Percentiles rank a stretch among this genome's conserved stretches.
Evolutionary conservation across 2,113 vertebrate genomes (phyloP).

Genomic region (Balaenoptera acutorostrata): DNA sequence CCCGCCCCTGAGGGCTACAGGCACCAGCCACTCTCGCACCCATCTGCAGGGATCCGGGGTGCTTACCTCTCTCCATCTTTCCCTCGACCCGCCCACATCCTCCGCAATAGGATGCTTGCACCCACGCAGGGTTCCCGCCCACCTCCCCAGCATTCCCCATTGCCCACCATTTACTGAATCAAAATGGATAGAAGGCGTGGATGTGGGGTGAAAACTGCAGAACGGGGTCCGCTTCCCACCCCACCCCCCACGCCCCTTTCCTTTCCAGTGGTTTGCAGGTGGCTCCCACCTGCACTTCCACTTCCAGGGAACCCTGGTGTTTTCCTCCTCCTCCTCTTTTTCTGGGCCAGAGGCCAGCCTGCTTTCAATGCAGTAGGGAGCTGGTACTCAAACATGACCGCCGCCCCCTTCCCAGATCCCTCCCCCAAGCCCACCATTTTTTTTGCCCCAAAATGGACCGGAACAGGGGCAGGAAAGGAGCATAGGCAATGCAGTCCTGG

Average conservation of each 20-base stretch:
- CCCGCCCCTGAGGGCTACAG: neutral
- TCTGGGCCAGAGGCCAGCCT: neutral
- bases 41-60: neutral
- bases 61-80: neutral
- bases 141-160: neutral
- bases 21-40: neutral
- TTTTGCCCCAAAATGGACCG: neutral
- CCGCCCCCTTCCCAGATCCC: neutral
- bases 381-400: neutral
- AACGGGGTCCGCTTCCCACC: neutral
- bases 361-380: neutral
- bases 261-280: neutral
- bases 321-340: neutral
- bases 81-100: neutral
- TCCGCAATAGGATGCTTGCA: neutral
- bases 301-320: neutral
- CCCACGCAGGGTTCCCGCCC: neutral
- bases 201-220: neutral
- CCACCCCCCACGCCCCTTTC: neutral
- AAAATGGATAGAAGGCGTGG: neutral
- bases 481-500: neutral
- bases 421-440: neutral
- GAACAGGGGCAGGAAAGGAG: neutral
- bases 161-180: constrained; percentile 56
- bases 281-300: neutral